Conservation (phyloP, 2,888 invertebrate genomes). For the Mamestra brassicae region DNA sequence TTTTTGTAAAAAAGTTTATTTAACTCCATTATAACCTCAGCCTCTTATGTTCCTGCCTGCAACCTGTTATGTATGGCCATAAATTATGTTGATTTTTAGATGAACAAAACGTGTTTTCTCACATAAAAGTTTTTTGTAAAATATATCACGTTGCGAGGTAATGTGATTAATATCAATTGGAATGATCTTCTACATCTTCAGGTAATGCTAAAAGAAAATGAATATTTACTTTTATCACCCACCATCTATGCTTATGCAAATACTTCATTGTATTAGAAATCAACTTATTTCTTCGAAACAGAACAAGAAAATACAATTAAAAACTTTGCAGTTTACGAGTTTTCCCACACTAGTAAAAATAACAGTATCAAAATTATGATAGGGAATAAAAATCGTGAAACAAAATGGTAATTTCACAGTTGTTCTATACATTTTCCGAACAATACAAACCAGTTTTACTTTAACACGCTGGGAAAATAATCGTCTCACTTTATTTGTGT, state of each 20-base stretch:
- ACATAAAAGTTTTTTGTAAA: background rate
- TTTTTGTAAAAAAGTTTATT: too few relatives aligned
- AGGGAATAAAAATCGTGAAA: background rate
- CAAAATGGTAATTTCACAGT: background rate
- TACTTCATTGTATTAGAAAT: constrained; percentile 3
- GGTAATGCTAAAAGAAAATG: background rate
- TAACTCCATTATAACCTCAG: background rate
- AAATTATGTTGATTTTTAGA: background rate
- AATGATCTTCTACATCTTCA: background rate
- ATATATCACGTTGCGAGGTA: constrained; percentile 9
- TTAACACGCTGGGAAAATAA: constrained; percentile 9
- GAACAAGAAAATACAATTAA: background rate
- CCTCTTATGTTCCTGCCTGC: too few relatives aligned
- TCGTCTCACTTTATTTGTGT: background rate
- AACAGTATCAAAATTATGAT: background rate
- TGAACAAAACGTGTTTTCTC: constrained; percentile 2
- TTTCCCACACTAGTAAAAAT: constrained; percentile 6
- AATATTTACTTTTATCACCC: background rate
- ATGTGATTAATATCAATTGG: constrained; percentile 2
- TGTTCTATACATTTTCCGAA: background rate
- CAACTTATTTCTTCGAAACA: background rate
- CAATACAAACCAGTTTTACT: constrained; percentile 8
- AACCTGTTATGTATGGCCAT: background rate
- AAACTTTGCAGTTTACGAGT: background rate
- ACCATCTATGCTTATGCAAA: background rate